These are phyloP conservation scores for Sebastes fasciatus DNA, from an alignment of 2,113 vertebrate species.

Conservation along the genomic window DNA sequence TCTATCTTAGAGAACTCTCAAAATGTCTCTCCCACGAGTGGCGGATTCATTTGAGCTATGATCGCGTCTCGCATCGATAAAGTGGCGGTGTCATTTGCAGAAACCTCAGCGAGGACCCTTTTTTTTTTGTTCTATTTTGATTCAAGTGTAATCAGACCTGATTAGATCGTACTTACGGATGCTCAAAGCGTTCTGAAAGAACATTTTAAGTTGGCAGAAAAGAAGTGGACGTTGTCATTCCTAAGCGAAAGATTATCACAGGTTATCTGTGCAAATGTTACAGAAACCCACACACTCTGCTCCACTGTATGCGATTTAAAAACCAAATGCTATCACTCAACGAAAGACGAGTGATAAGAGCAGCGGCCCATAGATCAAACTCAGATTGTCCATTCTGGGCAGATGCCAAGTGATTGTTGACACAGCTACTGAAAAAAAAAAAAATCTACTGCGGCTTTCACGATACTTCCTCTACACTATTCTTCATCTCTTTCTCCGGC, in stretches of 20 bases:
- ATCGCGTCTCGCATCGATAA: conserved; percentile 52
- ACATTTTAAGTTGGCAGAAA: conserved; percentile 7
- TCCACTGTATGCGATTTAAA: conserved; percentile 25
- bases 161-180: background rate
- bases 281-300: conserved; percentile 5
- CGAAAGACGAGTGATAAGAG: conserved; percentile 44
- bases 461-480: conserved; percentile 26
- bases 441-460: conserved; percentile 14
- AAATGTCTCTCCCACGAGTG: conserved; percentile 60
- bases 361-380: conserved; percentile 54
- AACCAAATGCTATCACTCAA: conserved; percentile 27
- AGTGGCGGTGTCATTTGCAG: background rate
- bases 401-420: conserved; percentile 62
- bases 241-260: background rate
- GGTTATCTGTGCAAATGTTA: conserved; percentile 33
- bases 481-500: conserved; percentile 24
- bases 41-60: conserved; percentile 46
- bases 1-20: conserved; percentile 62
- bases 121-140: conserved; percentile 4
- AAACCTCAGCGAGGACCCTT: conserved; percentile 30
- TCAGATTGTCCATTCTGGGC: conserved; percentile 53
- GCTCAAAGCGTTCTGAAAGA: conserved; percentile 18
- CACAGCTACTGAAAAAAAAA: conserved; percentile 35
- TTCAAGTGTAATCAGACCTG: conserved; percentile 41
- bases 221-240: background rate